phyloP scores from a whole-genome alignment of 92 coral and sea anemone genomes.

The Micromussa lordhowensis region DNA sequence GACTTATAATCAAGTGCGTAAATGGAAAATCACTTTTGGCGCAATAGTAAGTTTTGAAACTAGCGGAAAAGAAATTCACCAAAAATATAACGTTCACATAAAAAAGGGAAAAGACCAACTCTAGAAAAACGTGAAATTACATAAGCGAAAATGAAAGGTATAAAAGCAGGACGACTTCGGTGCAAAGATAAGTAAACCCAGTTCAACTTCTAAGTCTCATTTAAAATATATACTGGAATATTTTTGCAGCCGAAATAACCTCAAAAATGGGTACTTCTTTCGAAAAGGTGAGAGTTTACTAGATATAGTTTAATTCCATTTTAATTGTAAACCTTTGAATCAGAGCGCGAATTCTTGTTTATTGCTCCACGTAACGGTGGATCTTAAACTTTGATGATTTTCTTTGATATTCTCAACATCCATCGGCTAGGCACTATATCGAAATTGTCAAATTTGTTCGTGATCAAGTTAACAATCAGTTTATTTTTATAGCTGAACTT shows the following conservation, averaged over 20 bases:
- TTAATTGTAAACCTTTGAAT: too few species aligned
- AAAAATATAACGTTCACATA: not conserved
- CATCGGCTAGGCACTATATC: not conserved
- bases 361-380: not conserved
- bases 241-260: not conserved
- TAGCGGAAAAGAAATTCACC: not conserved
- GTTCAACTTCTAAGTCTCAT: not conserved
- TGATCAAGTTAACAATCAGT: not conserved
- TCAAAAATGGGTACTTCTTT: not conserved
- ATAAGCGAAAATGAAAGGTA: not conserved
- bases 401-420: not conserved
- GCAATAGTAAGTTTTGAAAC: not conserved
- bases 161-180: not conserved
- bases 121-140: not conserved
- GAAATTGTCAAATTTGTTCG: not conserved
- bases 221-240: not conserved
- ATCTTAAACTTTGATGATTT: not conserved
- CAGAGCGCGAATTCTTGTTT: not conserved
- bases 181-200: not conserved
- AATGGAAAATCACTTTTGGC: constrained; percentile 1
- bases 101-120: not conserved
- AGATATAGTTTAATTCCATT: not conserved
- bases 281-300: not conserved
- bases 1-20: not conserved
- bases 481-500: too few species aligned